Evolutionary conservation across 2,888 invertebrate species (phyloP).

Genomic region (Pinctada fucata): DNA sequence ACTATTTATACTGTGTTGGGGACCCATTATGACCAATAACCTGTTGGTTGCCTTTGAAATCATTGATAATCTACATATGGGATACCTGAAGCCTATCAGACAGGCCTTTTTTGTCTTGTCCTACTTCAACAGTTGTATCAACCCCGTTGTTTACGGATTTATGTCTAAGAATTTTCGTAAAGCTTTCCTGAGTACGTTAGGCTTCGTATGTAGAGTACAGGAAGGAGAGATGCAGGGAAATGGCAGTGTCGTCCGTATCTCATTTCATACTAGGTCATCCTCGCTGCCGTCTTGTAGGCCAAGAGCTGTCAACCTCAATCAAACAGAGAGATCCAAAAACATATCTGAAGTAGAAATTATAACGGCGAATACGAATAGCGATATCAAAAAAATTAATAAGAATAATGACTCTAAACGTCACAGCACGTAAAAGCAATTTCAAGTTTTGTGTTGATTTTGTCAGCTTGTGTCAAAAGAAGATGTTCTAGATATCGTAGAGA

Average conservation of each 20-base stretch:
- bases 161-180: slow-evolving; percentile 85
- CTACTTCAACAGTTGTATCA: slow-evolving; percentile 86
- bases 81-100: slow-evolving; percentile 81
- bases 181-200: slow-evolving; percentile 69
- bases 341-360: background rate
- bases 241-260: slow-evolving; percentile 18
- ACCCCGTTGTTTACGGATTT: slow-evolving; percentile 86
- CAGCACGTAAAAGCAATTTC: too few species aligned
- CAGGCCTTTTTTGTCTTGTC: slow-evolving; percentile 83
- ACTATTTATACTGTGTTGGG: slow-evolving; percentile 85
- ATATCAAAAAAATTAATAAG: too few species aligned
- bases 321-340: background rate
- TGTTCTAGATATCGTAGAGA: too few species aligned
- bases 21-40: slow-evolving; percentile 83
- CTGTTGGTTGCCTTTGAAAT: slow-evolving; percentile 82
- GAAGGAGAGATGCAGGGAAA: slow-evolving; percentile 16
- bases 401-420: too few species aligned
- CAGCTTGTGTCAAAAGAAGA: too few species aligned
- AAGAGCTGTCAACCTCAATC: background rate
- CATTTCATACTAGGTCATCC: slow-evolving; percentile 44
- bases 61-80: slow-evolving; percentile 79
- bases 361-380: background rate
- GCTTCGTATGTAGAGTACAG: slow-evolving; percentile 52
- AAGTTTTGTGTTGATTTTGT: too few species aligned
- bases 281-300: slow-evolving; percentile 42